Conservation (phyloP, 2,888 invertebrate genomes). For the Terebella lapidaria region DNA sequence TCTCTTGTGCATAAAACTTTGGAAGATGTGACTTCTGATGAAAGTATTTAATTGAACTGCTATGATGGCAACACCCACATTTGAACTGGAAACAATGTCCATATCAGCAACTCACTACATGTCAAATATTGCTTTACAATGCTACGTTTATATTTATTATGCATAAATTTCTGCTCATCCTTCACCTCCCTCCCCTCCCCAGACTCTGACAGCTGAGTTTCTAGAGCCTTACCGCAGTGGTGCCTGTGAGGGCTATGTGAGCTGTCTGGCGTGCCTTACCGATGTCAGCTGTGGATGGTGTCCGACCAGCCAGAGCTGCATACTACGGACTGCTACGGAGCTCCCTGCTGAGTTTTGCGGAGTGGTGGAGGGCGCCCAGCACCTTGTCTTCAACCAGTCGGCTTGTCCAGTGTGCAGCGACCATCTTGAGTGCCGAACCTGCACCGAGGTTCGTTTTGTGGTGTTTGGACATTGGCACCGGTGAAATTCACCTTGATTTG, state of each 20-base stretch:
- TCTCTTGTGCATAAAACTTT: too few species aligned
- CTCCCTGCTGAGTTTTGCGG: background rate
- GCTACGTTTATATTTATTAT: too few species aligned
- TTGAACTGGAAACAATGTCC: too few species aligned
- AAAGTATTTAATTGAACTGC: too few species aligned
- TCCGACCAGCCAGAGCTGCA: constrained; percentile 16
- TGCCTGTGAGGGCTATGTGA: constrained; percentile 60
- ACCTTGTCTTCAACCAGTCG: constrained; percentile 35
- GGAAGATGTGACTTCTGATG: too few species aligned
- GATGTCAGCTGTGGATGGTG: constrained; percentile 93
- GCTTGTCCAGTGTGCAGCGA: constrained; percentile 85
- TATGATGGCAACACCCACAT: too few species aligned
- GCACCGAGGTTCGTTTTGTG: constrained; percentile 60
- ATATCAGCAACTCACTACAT: too few species aligned
- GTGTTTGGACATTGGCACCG: background rate
- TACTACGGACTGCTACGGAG: background rate
- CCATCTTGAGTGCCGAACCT: constrained; percentile 80
- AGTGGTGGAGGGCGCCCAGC: constrained; percentile 4
- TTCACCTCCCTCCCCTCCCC: too few species aligned
- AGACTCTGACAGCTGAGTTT: constrained; percentile 42
- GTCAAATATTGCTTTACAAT: too few species aligned
- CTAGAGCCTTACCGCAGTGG: constrained; percentile 73
- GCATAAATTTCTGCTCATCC: too few species aligned
- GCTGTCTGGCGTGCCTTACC: constrained; percentile 80
- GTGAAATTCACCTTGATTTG: background rate